Evolutionary conservation across 2,797 vertebrate species (phyloP), one percentile per base, ranked within the genome.

Genomic region (Oreochromis mossambicus): DNA sequence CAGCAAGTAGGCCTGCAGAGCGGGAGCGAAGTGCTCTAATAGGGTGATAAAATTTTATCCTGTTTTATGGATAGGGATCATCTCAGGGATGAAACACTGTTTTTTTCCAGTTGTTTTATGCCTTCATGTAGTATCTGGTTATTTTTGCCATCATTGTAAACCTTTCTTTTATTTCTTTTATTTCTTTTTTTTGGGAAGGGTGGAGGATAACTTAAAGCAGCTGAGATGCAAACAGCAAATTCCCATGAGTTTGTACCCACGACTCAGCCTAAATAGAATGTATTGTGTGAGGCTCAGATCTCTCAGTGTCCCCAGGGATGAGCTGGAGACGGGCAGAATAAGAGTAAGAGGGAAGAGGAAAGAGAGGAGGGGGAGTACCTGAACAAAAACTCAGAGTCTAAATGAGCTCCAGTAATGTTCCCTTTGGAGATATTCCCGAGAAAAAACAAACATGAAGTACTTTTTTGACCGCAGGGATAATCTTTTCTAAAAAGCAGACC

Each of bases 381-480:
- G 63, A 82, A 93, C 80, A 93, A 92, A 92, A 90, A 88, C 51
- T 52, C 80, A 55, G 76, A 86, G 73, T 80, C 79, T 83, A 79
- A 83, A 88, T 81, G 66, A 90, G 83, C 52, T 79, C 29, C 43
- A 38, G 78, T 89, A 92, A 94, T 94, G 90, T 90, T 92, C 88
- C 93, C 91, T 90, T 89, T 84, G 89, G 92, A 94, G 81, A 88
- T 79, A 21, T 56, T 61, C 75, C 77, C 10, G 19, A 78, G 52
- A 41, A 88, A 50, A 63, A 81, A 89, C 81, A 90, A 89, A 90
- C 75, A 29, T 11, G 38, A 92, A 94, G 93, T 91, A 84, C 46
- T 63, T 93, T 92, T 93, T 89, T 77, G 1, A 92, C 92, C 92
- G 86, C 83, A 61, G 93, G 92, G 90, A 82, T 21, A 63, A 63